Percentiles rank a stretch among this genome's conserved stretches.
Conservation (phyloP, 2,797 vertebrate species). For the Rhinichthys osculus region DNA sequence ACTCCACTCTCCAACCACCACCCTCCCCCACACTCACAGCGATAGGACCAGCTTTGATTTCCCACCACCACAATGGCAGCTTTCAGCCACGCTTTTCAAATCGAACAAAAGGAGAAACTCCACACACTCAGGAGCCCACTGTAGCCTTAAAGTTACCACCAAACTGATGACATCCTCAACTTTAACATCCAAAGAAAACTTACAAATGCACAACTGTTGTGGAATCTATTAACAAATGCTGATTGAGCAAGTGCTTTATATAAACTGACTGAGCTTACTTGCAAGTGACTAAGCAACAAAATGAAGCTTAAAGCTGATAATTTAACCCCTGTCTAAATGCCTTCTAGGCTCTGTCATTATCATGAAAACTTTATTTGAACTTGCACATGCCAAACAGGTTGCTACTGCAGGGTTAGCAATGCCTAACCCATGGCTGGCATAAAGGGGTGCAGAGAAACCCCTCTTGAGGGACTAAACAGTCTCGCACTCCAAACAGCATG, state of each 20-base stretch:
- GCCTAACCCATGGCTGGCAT: no score
- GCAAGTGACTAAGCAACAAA: conserved; percentile 5
- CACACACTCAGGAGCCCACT: conserved; percentile 53
- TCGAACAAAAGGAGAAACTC: conserved; percentile 73
- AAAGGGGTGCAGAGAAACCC: conserved; percentile 27
- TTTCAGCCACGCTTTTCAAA: conserved; percentile 67
- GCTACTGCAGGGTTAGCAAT: no score
- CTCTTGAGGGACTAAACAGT: conserved; percentile 58
- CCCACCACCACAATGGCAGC: conserved; percentile 70
- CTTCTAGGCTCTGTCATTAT: conserved; percentile 33
- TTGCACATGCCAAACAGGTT: conserved; percentile 54
- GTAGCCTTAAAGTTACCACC: conserved; percentile 53
- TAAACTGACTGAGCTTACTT: conserved; percentile 23
- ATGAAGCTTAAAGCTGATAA: conserved; percentile 1
- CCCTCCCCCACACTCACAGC: conserved; percentile 51
- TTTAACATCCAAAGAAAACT: conserved; percentile 17
- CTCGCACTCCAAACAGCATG: conserved; percentile 48
- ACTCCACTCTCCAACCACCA: conserved; percentile 31
- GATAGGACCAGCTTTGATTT: conserved; percentile 63
- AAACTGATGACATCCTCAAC: conserved; percentile 49
- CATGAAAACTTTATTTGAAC: conserved; percentile 50
- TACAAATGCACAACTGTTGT: conserved; percentile 17
- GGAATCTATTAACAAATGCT: not conserved
- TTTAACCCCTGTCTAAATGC: conserved; percentile 22
- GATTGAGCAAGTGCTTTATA: conserved; percentile 29